Evolutionary conservation across 2,888 invertebrate genomes (phyloP).

Genomic region (Embidobia sp.): DNA sequence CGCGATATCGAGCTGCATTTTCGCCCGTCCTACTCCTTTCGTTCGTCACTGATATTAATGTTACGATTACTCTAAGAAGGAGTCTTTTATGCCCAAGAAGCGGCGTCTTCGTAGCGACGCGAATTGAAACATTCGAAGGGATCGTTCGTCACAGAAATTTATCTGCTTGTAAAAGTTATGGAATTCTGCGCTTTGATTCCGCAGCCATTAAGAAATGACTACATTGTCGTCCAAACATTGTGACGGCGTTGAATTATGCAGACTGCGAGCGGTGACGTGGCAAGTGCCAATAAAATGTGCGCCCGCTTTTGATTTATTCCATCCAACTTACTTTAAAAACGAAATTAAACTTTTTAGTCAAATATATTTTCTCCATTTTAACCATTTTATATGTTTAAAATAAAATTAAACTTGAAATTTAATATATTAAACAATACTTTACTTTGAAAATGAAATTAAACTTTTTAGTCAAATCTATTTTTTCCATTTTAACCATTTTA

Average conservation of each 20-base stretch:
- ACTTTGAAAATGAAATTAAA: too few species aligned
- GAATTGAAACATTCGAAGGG: conserved; percentile 67
- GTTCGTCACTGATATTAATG: conserved; percentile 67
- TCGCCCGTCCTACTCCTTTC: conserved; percentile 63
- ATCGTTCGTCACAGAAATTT: conserved; percentile 67
- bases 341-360: conserved; percentile 57
- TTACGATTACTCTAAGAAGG: conserved; percentile 66
- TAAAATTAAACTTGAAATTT: too few species aligned
- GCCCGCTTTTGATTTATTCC: conserved; percentile 47
- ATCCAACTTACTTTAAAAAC: conserved; percentile 11
- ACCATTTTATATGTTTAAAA: too few species aligned
- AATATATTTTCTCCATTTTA: too few species aligned
- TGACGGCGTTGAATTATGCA: conserved; percentile 61
- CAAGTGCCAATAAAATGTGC: conserved; percentile 61
- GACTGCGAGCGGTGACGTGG: conserved; percentile 50
- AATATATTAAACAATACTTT: too few species aligned
- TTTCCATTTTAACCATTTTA: too few species aligned
- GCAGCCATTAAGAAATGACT: conserved; percentile 63
- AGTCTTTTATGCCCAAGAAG: conserved; percentile 59
- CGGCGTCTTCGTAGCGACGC: conserved; percentile 49
- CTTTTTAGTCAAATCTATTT: too few species aligned
- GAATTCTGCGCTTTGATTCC: conserved; percentile 66
- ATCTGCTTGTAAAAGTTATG: conserved; percentile 66
- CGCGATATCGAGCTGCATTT: conserved; percentile 62
- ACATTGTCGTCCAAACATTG: conserved; percentile 60